Evolutionary conservation across 2,113 vertebrate species (phyloP).

Genomic region (Boulengeromyrus knoepffleri): DNA sequence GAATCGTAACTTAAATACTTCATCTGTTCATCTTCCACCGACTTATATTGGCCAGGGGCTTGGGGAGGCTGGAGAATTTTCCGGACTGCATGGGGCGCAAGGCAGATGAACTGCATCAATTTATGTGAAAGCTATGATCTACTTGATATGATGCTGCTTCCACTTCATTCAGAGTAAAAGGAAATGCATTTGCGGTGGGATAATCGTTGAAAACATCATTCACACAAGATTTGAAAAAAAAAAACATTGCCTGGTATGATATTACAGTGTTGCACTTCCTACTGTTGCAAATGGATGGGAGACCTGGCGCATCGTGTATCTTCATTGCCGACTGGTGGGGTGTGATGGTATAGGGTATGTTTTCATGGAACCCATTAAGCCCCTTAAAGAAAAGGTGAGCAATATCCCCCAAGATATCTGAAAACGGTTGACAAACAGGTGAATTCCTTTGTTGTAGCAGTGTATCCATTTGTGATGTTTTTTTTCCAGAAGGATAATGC

Average conservation of each 20-base stretch:
- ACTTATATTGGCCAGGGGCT: neutral
- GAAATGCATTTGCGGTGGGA: neutral
- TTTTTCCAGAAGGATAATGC: neutral
- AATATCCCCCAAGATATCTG: neutral
- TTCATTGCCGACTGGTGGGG: neutral
- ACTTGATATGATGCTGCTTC: neutral
- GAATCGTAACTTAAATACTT: neutral
- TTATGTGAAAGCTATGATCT: neutral
- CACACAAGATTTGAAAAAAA: neutral
- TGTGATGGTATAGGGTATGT: neutral
- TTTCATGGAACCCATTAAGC: neutral
- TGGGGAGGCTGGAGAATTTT: neutral
- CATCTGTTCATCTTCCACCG: neutral
- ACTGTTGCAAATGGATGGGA: neutral
- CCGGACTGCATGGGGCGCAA: neutral
- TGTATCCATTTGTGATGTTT: neutral
- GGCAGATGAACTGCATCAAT: neutral
- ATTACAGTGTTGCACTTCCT: neutral
- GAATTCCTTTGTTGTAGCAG: neutral
- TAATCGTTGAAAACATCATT: neutral
- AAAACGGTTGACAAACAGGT: neutral
- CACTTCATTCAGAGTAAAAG: neutral
- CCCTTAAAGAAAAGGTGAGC: neutral
- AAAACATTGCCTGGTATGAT: neutral
- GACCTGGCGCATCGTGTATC: neutral